Conservation (phyloP, 2,113 vertebrate genomes). For the Nothobranchius furzeri region DNA sequence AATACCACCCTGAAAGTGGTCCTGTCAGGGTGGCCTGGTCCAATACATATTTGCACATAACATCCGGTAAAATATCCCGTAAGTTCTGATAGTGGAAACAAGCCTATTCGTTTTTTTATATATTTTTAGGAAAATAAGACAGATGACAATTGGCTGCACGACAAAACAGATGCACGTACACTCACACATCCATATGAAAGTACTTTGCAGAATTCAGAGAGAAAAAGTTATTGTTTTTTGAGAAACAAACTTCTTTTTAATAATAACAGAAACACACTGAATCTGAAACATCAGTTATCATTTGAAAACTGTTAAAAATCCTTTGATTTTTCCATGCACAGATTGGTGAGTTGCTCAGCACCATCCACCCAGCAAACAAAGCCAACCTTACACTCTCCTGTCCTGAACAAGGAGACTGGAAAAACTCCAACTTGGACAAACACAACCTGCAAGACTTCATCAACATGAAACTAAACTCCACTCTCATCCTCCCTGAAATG, state of each 20-base stretch:
- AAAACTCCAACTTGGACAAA: constrained; percentile 95
- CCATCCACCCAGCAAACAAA: constrained; percentile 95
- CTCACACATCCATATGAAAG: no score
- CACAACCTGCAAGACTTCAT: constrained; percentile 98
- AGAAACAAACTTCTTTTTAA: not conserved
- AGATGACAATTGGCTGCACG: no score
- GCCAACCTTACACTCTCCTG: constrained; percentile 93
- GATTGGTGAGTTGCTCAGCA: constrained; percentile 96
- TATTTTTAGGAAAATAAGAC: no score
- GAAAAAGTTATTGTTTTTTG: not conserved
- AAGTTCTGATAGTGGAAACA: no score
- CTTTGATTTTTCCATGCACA: constrained; percentile 53
- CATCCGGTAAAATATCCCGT: no score
- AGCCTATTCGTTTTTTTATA: no score
- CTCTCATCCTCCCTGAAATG: constrained; percentile 92
- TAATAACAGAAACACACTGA: not conserved
- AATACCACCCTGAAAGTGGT: no score
- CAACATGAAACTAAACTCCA: constrained; percentile 93
- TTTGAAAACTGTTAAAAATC: constrained; percentile 1
- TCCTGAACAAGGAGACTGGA: constrained; percentile 96
- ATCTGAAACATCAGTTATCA: not conserved
- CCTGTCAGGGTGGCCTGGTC: no score
- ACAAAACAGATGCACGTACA: no score
- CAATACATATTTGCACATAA: no score
- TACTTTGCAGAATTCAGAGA: no score